These are phyloP conservation scores for Cebus imitator DNA, from an alignment of 2,113 vertebrate species.

Conservation along the genomic window DNA sequence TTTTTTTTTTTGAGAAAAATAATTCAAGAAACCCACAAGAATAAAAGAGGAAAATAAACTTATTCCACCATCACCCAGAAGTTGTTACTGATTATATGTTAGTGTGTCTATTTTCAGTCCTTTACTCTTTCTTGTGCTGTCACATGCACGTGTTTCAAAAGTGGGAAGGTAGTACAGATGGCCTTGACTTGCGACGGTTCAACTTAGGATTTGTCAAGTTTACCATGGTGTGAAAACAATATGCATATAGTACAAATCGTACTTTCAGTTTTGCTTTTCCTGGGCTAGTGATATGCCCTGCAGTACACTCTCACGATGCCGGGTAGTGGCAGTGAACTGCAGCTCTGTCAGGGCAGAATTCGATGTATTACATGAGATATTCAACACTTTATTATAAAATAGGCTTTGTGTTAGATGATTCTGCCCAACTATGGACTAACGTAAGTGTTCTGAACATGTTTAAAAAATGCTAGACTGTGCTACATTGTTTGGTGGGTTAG, in stretches of 20 bases:
- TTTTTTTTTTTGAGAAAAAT: neutral
- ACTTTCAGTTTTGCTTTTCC: neutral
- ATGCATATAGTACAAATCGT: neutral
- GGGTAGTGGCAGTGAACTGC: neutral
- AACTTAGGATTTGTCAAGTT: neutral
- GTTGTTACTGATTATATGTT: neutral
- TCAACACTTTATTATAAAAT: no score
- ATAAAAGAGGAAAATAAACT: slow-evolving; percentile 1
- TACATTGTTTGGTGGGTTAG: no score
- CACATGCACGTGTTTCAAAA: neutral
- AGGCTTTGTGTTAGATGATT: no score
- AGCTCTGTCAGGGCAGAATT: no score
- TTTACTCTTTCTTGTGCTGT: neutral
- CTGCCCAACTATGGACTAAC: no score
- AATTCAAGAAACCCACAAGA: neutral
- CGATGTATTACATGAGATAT: no score
- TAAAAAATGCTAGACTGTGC: no score
- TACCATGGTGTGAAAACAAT: neutral
- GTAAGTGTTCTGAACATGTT: no score
- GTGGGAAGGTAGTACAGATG: neutral
- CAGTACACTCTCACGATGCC: neutral
- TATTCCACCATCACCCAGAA: neutral
- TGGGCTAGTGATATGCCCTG: neutral
- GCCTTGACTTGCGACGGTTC: neutral
- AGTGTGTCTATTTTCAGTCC: neutral